Conservation (phyloP, 1,140 invertebrate genomes). For the Panonychus citri region DNA sequence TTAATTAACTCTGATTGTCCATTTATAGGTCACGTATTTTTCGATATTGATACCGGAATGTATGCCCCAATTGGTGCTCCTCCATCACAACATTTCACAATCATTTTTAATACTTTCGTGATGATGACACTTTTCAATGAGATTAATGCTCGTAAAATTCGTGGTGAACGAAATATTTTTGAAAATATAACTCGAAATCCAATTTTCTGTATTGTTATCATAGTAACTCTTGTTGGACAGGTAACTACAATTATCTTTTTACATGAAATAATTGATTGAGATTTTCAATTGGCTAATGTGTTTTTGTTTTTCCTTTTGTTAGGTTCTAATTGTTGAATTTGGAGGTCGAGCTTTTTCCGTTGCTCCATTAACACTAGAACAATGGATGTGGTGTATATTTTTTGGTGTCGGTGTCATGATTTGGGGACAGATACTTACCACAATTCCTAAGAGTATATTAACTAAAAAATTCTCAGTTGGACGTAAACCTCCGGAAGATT, state of each 20-base stretch:
- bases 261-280: conserved; percentile 8
- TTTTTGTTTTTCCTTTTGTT: conserved; percentile 8
- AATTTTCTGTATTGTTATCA: conserved; percentile 95
- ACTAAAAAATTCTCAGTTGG: conserved; percentile 70
- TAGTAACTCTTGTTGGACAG: conserved; percentile 73
- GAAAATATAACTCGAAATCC: conserved; percentile 89
- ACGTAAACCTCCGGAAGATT: conserved; percentile 56
- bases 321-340: conserved; percentile 90
- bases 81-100: conserved; percentile 88
- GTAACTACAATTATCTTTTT: conserved; percentile 28
- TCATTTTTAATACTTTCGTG: conserved; percentile 98
- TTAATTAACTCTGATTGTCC: conserved; percentile 7
- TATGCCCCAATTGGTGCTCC: conserved; percentile 38
- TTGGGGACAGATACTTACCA: conserved; percentile 92
- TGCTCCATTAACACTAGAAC: conserved; percentile 59
- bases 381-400: conserved; percentile 97
- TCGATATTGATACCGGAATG: conserved; percentile 53
- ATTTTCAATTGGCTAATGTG: no score
- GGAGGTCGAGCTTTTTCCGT: conserved; percentile 92
- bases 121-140: conserved; percentile 99
- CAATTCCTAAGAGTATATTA: conserved; percentile 77
- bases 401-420: conserved; percentile 83
- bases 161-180: conserved; percentile 94
- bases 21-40: conserved; percentile 47
- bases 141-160: conserved; percentile 97